A percentile compares a stretch with the other conserved stretches of the same genome.
phyloP scores from a whole-genome alignment of 1,140 invertebrate genomes.

The Sitobion miscanthi region DNA sequence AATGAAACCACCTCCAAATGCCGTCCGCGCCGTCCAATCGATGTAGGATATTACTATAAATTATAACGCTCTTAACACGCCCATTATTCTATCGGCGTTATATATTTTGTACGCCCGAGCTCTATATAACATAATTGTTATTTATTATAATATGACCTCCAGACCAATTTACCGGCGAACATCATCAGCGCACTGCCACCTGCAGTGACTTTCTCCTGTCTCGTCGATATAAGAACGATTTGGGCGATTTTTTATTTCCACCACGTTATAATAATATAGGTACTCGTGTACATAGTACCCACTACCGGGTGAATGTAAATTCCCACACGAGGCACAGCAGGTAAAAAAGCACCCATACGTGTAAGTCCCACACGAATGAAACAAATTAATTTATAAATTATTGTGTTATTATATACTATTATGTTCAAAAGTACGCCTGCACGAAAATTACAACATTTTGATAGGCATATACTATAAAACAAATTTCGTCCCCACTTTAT shows the following conservation, averaged over 20 bases:
- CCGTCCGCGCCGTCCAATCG: neutral
- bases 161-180: neutral
- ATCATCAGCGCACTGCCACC: neutral
- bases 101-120: neutral
- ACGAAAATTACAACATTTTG: neutral
- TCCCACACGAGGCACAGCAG: neutral
- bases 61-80: neutral
- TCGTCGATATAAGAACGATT: neutral
- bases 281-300: neutral
- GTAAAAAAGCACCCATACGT: neutral
- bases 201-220: neutral
- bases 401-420: neutral
- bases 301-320: neutral
- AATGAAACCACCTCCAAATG: neutral
- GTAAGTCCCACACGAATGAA: no score
- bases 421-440: neutral
- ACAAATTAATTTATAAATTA: no score
- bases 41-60: neutral
- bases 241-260: neutral
- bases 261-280: neutral
- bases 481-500: neutral
- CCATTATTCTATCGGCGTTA: neutral
- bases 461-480: neutral
- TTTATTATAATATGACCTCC: neutral
- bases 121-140: neutral